Percentiles rank a stretch among this genome's conserved stretches.
These are phyloP conservation scores for Petrophora chlorosata DNA, from an alignment of 2,888 invertebrate genomes.

Conservation along the genomic window DNA sequence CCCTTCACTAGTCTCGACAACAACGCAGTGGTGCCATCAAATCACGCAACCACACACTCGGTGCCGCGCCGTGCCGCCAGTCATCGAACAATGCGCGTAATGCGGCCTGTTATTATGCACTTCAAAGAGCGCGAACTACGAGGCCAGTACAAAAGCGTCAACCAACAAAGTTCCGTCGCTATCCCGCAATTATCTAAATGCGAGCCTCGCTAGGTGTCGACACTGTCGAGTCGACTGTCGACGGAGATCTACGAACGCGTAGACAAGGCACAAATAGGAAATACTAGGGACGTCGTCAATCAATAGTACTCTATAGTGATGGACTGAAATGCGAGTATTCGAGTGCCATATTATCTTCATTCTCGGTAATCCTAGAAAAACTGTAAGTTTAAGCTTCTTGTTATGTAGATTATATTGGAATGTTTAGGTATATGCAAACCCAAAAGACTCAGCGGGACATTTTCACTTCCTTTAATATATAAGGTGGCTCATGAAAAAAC, in stretches of 20 bases:
- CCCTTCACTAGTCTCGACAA: no score
- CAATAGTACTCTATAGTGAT: no score
- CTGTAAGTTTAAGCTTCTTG: no score
- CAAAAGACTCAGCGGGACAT: no score
- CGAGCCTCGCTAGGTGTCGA: constrained; percentile 56
- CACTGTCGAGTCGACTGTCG: constrained; percentile 22
- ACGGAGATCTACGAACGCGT: constrained; percentile 38
- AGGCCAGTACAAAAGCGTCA: constrained; percentile 60
- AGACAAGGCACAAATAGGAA: constrained; percentile 25
- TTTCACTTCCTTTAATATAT: no score
- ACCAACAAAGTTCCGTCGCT: constrained; percentile 64
- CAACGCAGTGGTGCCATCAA: constrained; percentile 37
- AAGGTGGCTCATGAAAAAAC: no score
- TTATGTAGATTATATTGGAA: no score
- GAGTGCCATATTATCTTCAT: no score
- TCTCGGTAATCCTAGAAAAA: no score
- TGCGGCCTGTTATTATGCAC: constrained; percentile 63
- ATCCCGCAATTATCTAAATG: constrained; percentile 80
- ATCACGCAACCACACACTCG: constrained; percentile 29
- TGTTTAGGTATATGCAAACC: no score
- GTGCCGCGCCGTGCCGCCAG: constrained; percentile 10
- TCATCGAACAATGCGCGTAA: constrained; percentile 62
- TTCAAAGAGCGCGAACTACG: constrained; percentile 63
- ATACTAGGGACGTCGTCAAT: no score
- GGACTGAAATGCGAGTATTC: no score